These are phyloP conservation scores for Heliconius aoede DNA, from an alignment of 2,888 invertebrate genomes.

Conservation along the genomic window DNA sequence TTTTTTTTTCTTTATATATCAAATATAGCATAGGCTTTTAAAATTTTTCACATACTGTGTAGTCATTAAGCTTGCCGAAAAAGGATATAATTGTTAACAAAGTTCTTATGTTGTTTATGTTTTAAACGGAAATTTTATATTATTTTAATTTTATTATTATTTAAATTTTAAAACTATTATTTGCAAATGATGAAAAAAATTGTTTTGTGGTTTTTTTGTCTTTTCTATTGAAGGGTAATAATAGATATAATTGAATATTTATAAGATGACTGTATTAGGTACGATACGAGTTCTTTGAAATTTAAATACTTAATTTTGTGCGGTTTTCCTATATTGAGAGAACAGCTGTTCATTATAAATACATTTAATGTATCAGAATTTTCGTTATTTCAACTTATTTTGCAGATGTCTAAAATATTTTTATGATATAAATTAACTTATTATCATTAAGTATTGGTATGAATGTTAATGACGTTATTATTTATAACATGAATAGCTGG, in stretches of 20 bases:
- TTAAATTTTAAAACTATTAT: background rate
- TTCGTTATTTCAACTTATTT: background rate
- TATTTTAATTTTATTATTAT: no score
- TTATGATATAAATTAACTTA: background rate
- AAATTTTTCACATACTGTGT: background rate
- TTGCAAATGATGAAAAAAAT: background rate
- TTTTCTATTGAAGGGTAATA: background rate
- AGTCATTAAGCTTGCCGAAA: background rate
- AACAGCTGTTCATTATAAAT: constrained; percentile 41
- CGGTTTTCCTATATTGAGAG: constrained; percentile 23
- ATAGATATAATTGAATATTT: constrained; percentile 17
- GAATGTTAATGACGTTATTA: background rate
- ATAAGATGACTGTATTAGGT: background rate
- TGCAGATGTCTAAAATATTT: background rate
- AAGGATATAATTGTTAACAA: background rate
- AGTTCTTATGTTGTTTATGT: background rate
- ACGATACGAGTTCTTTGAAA: constrained; percentile 10
- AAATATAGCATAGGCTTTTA: background rate
- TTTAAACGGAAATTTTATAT: background rate
- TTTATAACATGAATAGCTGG: background rate
- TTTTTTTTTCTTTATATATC: constrained; percentile 1
- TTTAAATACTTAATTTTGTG: constrained; percentile 30
- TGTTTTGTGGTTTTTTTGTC: background rate
- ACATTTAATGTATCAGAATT: background rate
- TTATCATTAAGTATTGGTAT: constrained; percentile 7